These are phyloP conservation scores for Torymus aiolomorphi DNA, from an alignment of 2,888 invertebrate species.

Conservation along the genomic window DNA sequence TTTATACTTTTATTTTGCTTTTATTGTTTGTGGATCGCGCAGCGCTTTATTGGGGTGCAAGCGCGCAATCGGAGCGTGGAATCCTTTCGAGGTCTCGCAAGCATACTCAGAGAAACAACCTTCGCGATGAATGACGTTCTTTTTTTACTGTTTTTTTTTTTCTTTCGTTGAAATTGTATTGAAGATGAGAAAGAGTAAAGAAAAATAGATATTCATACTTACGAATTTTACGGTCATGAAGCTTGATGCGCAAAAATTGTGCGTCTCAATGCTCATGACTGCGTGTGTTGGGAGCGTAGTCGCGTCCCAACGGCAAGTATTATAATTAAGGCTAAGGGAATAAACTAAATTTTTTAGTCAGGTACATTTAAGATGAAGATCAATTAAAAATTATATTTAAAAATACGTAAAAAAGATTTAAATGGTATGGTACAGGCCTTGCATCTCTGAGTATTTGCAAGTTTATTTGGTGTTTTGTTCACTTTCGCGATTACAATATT, in stretches of 20 bases:
- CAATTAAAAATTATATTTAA: no score
- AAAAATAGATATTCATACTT: no score
- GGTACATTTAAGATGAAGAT: no score
- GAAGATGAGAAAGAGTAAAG: no score
- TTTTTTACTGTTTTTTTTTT: no score
- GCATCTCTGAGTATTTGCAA: slow-evolving; percentile 25
- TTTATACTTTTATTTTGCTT: slow-evolving; percentile 18
- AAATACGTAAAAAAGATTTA: not conserved
- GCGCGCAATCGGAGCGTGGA: slow-evolving; percentile 44
- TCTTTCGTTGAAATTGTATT: no score
- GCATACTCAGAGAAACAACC: slow-evolving; percentile 26
- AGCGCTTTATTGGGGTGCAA: slow-evolving; percentile 37
- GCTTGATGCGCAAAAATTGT: no score
- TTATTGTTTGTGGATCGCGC: not conserved
- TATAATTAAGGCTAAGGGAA: no score
- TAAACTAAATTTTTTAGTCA: not conserved
- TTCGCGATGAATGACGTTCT: no score
- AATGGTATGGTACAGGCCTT: not conserved
- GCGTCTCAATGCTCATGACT: not conserved
- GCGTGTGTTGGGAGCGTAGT: not conserved
- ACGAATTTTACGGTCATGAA: no score
- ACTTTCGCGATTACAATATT: not conserved
- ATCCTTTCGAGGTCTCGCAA: slow-evolving; percentile 48
- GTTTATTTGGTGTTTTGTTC: slow-evolving; percentile 25
- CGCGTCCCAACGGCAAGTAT: no score